Evolutionary conservation across 2,113 vertebrate species (phyloP).

Genomic region (Penelope pileata): DNA sequence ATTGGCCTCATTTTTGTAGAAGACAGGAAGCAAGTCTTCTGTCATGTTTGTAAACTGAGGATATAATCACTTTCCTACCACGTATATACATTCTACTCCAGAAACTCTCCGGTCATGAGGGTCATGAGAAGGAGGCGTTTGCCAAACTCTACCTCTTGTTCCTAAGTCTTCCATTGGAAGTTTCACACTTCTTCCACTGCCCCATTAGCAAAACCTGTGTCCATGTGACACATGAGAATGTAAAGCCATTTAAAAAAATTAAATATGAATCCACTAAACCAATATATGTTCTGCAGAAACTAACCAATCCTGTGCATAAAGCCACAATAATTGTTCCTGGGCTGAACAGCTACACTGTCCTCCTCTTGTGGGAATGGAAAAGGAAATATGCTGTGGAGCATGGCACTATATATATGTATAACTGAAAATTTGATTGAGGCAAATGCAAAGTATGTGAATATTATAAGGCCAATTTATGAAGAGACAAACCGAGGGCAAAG

Average conservation of each 20-base stretch:
- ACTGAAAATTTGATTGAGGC: not conserved
- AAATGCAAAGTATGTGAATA: not conserved
- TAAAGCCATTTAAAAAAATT: not conserved
- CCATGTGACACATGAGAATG: not conserved
- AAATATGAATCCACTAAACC: not conserved
- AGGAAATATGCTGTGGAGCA: not conserved
- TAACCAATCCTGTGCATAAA: not conserved
- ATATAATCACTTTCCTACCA: not conserved
- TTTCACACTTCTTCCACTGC: not conserved
- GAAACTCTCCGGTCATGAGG: not conserved
- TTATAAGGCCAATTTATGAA: conserved; percentile 15
- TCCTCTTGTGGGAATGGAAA: not conserved
- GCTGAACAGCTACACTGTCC: not conserved
- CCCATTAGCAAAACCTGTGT: not conserved
- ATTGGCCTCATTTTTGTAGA: not conserved
- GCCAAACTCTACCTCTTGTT: not conserved
- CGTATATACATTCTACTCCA: not conserved
- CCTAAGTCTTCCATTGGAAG: not conserved
- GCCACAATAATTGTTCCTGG: not conserved
- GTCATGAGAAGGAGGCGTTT: not conserved
- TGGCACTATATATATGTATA: not conserved
- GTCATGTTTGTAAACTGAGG: not conserved
- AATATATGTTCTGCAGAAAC: not conserved
- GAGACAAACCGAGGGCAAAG: conserved; percentile 31
- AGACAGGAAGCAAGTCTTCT: not conserved